Evolutionary conservation across 30 jellyfish, hydroid and myxozoan genomes (phyloP).

Genomic region (Chironex yamaguchii): DNA sequence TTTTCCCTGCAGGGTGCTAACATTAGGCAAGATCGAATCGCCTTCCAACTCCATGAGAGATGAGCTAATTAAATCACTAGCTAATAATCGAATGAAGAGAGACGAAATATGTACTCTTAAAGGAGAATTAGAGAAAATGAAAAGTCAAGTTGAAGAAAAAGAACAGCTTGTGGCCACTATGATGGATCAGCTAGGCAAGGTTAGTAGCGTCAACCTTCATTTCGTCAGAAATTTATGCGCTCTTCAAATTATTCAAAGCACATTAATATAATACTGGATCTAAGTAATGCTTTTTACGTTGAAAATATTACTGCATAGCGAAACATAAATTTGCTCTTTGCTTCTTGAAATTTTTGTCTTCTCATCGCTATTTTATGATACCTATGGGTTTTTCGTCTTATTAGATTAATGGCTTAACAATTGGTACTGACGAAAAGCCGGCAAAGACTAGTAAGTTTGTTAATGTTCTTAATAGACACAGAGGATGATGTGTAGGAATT

Average conservation of each 20-base stretch:
- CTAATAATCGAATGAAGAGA: slow-evolving; percentile 62
- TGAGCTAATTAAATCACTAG: slow-evolving; percentile 77
- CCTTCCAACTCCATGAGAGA: slow-evolving; percentile 65
- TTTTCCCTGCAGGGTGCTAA: slow-evolving; percentile 16
- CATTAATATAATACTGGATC: too few species aligned
- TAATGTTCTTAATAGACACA: too few species aligned
- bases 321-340: neutral
- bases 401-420: too few species aligned
- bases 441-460: too few species aligned
- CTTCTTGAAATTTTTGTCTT: neutral
- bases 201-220: too few species aligned
- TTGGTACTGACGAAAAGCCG: too few species aligned
- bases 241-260: too few species aligned
- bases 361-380: neutral
- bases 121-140: slow-evolving; percentile 18
- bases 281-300: too few species aligned
- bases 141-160: neutral
- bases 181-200: neutral
- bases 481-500: too few species aligned
- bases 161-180: neutral
- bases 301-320: neutral
- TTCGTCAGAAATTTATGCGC: too few species aligned
- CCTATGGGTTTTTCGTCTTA: too few species aligned
- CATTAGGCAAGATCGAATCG: slow-evolving; percentile 3
- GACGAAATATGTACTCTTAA: slow-evolving; percentile 33